These are phyloP conservation scores for Drosophila histrio DNA, from an alignment of 2,888 invertebrate genomes.

Conservation along the genomic window DNA sequence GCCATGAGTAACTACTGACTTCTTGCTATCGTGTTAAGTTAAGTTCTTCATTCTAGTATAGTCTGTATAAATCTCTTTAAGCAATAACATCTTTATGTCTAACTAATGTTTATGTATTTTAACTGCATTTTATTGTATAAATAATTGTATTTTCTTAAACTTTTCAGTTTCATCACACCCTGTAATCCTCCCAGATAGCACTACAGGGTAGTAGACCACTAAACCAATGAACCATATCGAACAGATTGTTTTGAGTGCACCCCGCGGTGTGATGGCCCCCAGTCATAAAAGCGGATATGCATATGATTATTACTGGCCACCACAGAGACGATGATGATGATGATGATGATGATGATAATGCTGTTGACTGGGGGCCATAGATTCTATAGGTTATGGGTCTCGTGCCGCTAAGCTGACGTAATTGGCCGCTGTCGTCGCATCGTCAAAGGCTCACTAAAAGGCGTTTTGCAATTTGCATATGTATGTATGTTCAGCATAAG, in stretches of 20 bases:
- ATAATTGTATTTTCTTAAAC: background rate
- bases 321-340: conserved; percentile 1
- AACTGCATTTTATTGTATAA: background rate
- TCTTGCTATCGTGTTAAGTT: no score
- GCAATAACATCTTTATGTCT: no score
- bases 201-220: conserved; percentile 5
- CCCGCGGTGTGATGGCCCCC: conserved; percentile 14
- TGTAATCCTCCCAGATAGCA: background rate
- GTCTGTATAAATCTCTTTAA: no score
- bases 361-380: conserved; percentile 38
- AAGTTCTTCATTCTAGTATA: no score
- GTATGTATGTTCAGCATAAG: conserved; percentile 53
- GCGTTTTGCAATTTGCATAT: conserved; percentile 54
- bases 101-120: background rate
- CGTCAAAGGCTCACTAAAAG: conserved; percentile 39
- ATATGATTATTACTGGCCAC: conserved; percentile 42
- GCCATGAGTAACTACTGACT: no score
- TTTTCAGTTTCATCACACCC: background rate
- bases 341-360: no score
- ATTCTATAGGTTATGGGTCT: conserved; percentile 53
- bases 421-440: conserved; percentile 51
- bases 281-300: conserved; percentile 39
- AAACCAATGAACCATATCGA: conserved; percentile 35
- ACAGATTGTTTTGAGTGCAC: conserved; percentile 48
- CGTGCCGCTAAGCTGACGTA: conserved; percentile 57